Evolutionary conservation across 2,797 vertebrate genomes (phyloP).

Genomic region (Gymnothorax reevesii): DNA sequence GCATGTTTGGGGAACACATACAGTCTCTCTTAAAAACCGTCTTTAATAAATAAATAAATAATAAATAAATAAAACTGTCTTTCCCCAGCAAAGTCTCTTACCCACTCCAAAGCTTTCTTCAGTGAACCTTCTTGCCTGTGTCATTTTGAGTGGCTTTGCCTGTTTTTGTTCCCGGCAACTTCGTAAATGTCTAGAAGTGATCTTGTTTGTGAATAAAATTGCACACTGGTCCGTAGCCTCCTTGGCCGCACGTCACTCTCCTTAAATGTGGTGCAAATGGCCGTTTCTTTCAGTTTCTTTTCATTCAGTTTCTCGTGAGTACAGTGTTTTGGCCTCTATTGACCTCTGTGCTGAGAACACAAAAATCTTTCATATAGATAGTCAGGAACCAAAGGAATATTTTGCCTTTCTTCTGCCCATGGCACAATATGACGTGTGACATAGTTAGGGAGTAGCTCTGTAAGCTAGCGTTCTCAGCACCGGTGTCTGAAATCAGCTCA

Average conservation of each 20-base stretch:
- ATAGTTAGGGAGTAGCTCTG: neutral
- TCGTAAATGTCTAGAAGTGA: neutral
- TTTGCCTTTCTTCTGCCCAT: neutral
- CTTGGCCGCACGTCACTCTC: neutral
- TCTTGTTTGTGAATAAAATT: neutral
- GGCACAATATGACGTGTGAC: neutral
- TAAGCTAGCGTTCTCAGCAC: neutral
- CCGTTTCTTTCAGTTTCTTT: neutral
- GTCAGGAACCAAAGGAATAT: neutral
- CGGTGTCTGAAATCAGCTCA: neutral
- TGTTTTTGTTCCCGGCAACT: neutral
- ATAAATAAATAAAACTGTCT: neutral
- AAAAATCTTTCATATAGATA: neutral
- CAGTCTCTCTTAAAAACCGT: neutral
- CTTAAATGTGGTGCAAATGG: neutral
- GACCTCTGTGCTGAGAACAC: neutral
- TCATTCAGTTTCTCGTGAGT: neutral
- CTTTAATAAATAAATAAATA: too few relatives aligned
- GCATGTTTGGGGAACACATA: neutral
- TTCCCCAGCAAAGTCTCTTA: too few relatives aligned
- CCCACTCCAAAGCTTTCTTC: neutral
- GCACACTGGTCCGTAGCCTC: neutral
- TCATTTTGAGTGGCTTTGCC: neutral
- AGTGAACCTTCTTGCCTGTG: neutral
- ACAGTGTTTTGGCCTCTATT: neutral